These are phyloP conservation scores for Morus bassanus DNA, from an alignment of 2,797 vertebrate genomes.

Conservation along the genomic window DNA sequence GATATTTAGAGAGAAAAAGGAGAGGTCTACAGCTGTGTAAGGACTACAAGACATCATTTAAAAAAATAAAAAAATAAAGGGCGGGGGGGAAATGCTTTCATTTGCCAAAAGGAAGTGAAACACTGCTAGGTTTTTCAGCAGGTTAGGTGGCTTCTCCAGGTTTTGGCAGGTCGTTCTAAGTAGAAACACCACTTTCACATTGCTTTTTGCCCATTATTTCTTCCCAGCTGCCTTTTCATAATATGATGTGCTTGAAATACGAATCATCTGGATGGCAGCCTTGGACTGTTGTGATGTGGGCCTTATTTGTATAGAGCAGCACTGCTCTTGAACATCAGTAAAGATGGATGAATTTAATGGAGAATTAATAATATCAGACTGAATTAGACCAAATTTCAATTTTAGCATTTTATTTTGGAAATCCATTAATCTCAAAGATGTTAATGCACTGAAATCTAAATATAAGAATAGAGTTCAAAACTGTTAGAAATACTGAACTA, in stretches of 20 bases:
- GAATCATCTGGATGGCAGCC: neutral
- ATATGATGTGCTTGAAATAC: neutral
- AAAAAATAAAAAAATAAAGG: neutral
- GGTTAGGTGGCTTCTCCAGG: neutral
- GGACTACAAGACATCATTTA: neutral
- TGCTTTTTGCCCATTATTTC: neutral
- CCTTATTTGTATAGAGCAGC: neutral
- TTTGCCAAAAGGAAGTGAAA: neutral
- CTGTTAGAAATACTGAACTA: neutral
- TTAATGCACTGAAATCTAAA: neutral
- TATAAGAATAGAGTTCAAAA: neutral
- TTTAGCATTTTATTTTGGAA: slow-evolving; percentile 12
- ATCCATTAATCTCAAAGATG: neutral
- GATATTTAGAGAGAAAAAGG: neutral
- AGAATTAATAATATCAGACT: neutral
- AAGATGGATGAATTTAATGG: neutral
- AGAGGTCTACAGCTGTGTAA: neutral
- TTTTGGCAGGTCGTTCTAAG: neutral
- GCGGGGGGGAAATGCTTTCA: no score
- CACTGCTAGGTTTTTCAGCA: neutral
- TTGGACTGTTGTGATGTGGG: neutral
- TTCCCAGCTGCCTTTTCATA: neutral
- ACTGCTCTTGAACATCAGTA: neutral
- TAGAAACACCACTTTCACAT: neutral
- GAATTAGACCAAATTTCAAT: neutral